Conservation (phyloP, 2,797 vertebrate species). For the Adrianichthys oophorus region DNA sequence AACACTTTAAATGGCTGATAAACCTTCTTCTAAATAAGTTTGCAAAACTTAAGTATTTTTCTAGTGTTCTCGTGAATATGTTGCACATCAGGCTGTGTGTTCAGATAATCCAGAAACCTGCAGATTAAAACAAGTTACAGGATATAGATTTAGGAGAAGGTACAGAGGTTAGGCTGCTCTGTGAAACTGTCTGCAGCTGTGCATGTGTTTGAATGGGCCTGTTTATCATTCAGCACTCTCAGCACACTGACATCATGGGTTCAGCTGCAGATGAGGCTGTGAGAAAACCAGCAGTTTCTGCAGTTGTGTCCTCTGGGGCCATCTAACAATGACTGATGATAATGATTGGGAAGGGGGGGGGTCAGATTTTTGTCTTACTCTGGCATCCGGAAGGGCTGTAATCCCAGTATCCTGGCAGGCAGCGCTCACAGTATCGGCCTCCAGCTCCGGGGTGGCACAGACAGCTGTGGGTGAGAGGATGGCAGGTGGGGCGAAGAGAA, state of each 20-base stretch:
- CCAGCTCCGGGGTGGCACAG: constrained; percentile 79
- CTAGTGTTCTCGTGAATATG: no score
- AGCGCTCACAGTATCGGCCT: constrained; percentile 82
- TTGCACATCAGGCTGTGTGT: no score
- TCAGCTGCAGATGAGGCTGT: constrained; percentile 43
- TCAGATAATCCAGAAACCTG: no score
- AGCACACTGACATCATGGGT: constrained; percentile 45
- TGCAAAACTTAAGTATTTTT: no score
- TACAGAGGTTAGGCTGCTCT: no score
- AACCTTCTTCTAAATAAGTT: no score
- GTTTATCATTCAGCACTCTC: constrained; percentile 46
- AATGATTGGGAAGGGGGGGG: neutral
- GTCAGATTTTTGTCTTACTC: constrained; percentile 68
- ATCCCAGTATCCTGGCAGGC: constrained; percentile 81
- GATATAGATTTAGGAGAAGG: no score
- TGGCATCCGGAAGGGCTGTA: constrained; percentile 78
- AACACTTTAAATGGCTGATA: no score
- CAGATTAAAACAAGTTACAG: no score
- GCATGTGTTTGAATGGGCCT: constrained; percentile 9
- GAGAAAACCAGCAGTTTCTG: constrained; percentile 34
- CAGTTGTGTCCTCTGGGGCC: constrained; percentile 32
- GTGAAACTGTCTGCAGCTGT: constrained; percentile 36
- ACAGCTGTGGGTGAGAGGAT: constrained; percentile 80
- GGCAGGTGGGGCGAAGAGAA: constrained; percentile 75
- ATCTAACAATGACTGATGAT: constrained; percentile 18